These are phyloP conservation scores for Xyrauchen texanus DNA, from an alignment of 2,113 vertebrate genomes.

Conservation along the genomic window DNA sequence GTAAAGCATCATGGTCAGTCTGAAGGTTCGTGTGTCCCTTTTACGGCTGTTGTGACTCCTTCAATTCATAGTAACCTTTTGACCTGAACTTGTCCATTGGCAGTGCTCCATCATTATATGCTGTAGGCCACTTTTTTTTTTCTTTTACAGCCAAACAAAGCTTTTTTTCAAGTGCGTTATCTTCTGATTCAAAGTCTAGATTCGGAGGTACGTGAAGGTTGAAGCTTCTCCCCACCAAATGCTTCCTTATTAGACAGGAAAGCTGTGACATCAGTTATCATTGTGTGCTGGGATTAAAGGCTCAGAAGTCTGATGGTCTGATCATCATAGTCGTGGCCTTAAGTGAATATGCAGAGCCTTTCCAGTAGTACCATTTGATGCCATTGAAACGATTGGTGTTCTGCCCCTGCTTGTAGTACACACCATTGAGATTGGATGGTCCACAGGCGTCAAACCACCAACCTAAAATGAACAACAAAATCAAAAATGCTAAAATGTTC, in stretches of 20 bases:
- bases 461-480: slow-evolving; percentile 70
- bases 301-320: slow-evolving; percentile 85
- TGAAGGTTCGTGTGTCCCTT: too few species aligned
- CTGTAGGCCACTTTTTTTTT: too few species aligned
- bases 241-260: slow-evolving; percentile 16
- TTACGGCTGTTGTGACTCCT: background rate
- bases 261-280: background rate
- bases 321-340: slow-evolving; percentile 94
- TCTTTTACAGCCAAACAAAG: background rate
- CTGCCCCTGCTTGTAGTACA: slow-evolving; percentile 91
- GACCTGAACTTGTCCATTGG: background rate
- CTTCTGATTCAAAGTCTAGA: background rate
- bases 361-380: slow-evolving; percentile 99
- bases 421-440: slow-evolving; percentile 95
- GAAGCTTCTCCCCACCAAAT: background rate
- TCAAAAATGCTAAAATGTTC: too few species aligned
- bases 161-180: slow-evolving; percentile 34
- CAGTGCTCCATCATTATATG: background rate
- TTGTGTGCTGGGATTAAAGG: slow-evolving; percentile 37
- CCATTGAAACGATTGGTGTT: slow-evolving; percentile 96
- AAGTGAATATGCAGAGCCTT: slow-evolving; percentile 95
- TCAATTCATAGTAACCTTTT: background rate
- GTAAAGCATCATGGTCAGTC: slow-evolving; percentile 8
- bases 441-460: slow-evolving; percentile 99
- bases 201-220: slow-evolving; percentile 22